Evolutionary conservation across 2,888 invertebrate species (phyloP), one percentile per base, ranked within the genome.

Genomic region (Nomada lathburiana): DNA sequence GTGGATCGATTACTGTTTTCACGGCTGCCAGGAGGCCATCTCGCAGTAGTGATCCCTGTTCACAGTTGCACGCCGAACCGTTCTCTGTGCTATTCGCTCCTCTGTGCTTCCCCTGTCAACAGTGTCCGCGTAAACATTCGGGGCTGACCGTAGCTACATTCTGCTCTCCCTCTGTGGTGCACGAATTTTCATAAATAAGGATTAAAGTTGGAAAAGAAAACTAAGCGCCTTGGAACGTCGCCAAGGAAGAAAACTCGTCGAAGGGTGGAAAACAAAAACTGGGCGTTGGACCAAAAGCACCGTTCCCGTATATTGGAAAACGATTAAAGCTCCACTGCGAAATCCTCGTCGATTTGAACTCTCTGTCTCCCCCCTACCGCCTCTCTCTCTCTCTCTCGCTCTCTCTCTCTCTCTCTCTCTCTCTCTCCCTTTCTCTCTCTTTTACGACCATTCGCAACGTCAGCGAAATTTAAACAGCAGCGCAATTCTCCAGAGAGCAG

Each of bases 271-370:
- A 70, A 75, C 62, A 69, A 65, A 36, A 80, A 80, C 67, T 82
- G 76, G 82, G 82, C 82, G 82, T 82, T 80, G 82, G 55, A 80
- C 82, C 70, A 74, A 70, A 68, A 63, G 42, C 50, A 55, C 71
- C 18, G 20, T 72, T 55, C 29, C 59, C 72, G 50, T 44, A 55
- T 69, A 72, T n/a, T 44, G 64, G 57, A 44, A 53, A 57, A 57
- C 72, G 80, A 69, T 74, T 60, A 65, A 67, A 67, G 65, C 47
- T 70, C 29, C 11, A 7, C 36, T 7, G 20, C 13, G 23, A 52
- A 26, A 42, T 23, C 60, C 67, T 18, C 23, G 59, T 23, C 11
- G 23, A 42, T 2, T 20, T 5, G 36, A 10, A 20, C 20, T 20
- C 67, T 36, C 53, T 23, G 23, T 23, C 16, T 68, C 55, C 10